A percentile compares a stretch with the other conserved stretches of the same genome.
Evolutionary conservation across 1,140 invertebrate species (phyloP).

Genomic region (Geopemphigus sp.): DNA sequence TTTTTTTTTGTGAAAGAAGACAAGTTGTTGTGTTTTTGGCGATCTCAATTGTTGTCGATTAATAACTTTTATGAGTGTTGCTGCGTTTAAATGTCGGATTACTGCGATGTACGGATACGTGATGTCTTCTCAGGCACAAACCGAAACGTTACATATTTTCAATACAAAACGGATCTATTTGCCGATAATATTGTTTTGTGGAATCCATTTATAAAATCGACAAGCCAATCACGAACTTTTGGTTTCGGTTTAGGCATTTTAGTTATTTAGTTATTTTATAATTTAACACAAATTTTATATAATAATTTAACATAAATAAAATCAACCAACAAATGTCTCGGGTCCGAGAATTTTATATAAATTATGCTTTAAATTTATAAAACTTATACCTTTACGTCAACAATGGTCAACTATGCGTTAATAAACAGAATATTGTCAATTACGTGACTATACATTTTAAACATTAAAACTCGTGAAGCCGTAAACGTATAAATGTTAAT

Average conservation of each 20-base stretch:
- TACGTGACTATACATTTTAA: no score
- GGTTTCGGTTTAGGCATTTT: conserved; percentile 16
- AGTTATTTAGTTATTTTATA: background rate
- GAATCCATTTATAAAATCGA: conserved; percentile 12
- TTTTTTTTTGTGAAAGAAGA: conserved; percentile 12
- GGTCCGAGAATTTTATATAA: no score
- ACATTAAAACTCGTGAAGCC: no score
- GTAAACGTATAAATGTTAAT: no score
- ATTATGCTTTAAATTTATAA: no score
- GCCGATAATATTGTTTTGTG: conserved; percentile 13
- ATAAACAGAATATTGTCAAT: no score
- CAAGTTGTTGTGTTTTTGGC: conserved; percentile 2
- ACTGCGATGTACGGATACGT: no score
- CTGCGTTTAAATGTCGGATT: conserved; percentile 18
- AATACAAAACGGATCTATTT: conserved; percentile 5
- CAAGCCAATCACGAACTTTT: background rate
- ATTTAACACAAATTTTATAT: background rate
- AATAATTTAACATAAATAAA: no score
- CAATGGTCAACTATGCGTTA: conserved; percentile 5
- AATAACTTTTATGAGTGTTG: background rate
- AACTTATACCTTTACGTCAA: background rate
- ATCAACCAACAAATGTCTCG: no score
- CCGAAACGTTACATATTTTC: conserved; percentile 11
- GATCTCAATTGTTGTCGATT: conserved; percentile 9
- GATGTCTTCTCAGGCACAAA: conserved; percentile 13